A percentile compares a stretch with the other conserved stretches of the same genome.
Conservation (phyloP, 2,113 vertebrate species). For the Brachyistius frenatus region DNA sequence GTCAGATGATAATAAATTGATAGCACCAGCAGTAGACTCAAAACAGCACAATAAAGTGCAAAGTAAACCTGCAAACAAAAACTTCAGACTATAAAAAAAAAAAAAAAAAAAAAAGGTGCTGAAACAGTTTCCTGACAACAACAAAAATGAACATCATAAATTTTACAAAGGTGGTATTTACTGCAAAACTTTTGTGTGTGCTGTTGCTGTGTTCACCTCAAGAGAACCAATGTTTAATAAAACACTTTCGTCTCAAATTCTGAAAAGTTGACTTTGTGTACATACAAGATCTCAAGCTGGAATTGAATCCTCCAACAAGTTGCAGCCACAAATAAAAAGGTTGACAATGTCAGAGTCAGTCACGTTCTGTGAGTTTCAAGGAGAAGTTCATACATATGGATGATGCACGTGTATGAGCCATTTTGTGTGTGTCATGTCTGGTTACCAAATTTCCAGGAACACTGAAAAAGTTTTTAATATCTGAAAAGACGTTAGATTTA, state of each 20-base stretch:
- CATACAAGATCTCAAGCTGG: too few species aligned
- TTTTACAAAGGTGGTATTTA: neutral
- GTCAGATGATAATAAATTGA: slow-evolving; percentile 21
- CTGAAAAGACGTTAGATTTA: neutral
- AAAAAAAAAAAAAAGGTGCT: slow-evolving; percentile 1
- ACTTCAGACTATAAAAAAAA: slow-evolving; percentile 1
- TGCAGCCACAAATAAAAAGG: too few species aligned
- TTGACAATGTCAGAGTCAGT: too few species aligned
- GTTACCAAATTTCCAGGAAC: too few species aligned
- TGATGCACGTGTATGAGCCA: too few species aligned
- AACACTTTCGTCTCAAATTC: too few species aligned
- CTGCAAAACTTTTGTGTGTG: neutral
- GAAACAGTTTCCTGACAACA: slow-evolving; percentile 2
- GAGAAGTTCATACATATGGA: too few species aligned
- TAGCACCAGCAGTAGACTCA: slow-evolving; percentile 10
- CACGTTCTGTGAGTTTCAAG: too few species aligned
- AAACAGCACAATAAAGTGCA: slow-evolving; percentile 2
- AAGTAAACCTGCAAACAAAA: slow-evolving; percentile 12
- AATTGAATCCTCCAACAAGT: too few species aligned
- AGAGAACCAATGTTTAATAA: too few species aligned
- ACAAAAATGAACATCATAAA: neutral
- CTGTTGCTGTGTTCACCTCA: neutral
- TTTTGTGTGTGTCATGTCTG: too few species aligned
- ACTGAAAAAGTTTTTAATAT: neutral
- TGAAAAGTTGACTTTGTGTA: too few species aligned